Base-by-base conservation (phyloP, 2,113 vertebrate genomes). In the Carettochelys insculpta region DNA sequence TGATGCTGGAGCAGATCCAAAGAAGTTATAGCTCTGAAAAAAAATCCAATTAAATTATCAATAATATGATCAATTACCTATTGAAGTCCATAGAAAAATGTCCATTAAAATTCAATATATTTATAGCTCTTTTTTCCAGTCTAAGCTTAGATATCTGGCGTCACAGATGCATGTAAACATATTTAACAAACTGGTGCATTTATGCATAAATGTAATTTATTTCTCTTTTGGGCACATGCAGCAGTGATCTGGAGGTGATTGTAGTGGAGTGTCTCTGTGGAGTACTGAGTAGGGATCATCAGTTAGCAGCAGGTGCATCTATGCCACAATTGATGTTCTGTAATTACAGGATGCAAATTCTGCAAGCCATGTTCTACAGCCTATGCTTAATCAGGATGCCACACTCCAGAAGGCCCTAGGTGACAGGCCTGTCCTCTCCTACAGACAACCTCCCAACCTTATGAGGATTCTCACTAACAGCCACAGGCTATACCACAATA, bases 281-380 rank as follows among this genome's bases (percentile, higher is more conserved):
- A 88, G 73, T 3, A 93, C 54, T 92, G 88, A 96, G 91, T 95
- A 94, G 95, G 92, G 86, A 93, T 90, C 93, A 93, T 25, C 86
- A 94, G 95, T 43, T 73, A 24, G 22, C 11, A 43, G 95, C 91
- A 92, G 92, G n/a, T 38, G 61, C 34, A n/a, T 65, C 8, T 65
- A 34, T 65, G n/a, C 19, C 61, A 38, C 34, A 34, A 95, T 92
- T 88, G 79, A 80, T 96, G 93, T 94, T 82, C 94, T 75, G 0
- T 29, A 38, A 91, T 92, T 77, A 86, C 90, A 93, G 94, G 96
- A 93, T 92, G 91, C 76, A 75, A 86, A 96, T 92, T 95, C 94
- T 92, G 84, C 84, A 82, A 87, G 85, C 81, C 89, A 53, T 0
- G 5, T 88, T 92, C 86, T 91, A 80, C n/a, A n/a, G n/a, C n/a